Percentiles rank a stretch among this genome's conserved stretches.
phyloP scores from a whole-genome alignment of 2,797 vertebrate genomes.

The Sphaeramia orbicularis region DNA sequence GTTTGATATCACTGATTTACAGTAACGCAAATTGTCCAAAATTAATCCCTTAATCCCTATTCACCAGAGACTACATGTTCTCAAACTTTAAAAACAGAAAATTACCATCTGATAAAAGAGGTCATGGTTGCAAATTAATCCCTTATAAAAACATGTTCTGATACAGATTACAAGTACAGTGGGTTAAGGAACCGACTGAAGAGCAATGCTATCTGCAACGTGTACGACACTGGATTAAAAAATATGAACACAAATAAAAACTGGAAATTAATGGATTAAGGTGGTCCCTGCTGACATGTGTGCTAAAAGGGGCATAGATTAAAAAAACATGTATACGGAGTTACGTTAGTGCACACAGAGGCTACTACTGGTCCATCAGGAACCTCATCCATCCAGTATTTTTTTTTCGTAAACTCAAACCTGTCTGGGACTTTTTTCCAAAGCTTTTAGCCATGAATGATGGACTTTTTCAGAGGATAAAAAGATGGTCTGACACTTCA shows the following conservation, averaged over 20 bases:
- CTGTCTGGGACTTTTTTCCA: too few relatives aligned
- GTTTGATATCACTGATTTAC: constrained; percentile 65
- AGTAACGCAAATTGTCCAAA: constrained; percentile 68
- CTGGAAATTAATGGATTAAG: too few relatives aligned
- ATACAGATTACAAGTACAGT: constrained; percentile 85
- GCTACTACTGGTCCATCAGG: too few relatives aligned
- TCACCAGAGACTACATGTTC: constrained; percentile 73
- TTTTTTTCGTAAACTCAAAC: too few relatives aligned
- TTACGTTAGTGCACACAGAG: too few relatives aligned
- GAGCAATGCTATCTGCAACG: constrained; percentile 26
- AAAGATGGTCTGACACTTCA: too few relatives aligned
- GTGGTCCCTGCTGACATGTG: too few relatives aligned
- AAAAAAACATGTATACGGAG: too few relatives aligned
- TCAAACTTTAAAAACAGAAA: constrained; percentile 77
- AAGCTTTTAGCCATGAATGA: too few relatives aligned
- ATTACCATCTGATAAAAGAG: constrained; percentile 81
- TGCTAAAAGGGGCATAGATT: too few relatives aligned
- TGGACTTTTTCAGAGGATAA: too few relatives aligned
- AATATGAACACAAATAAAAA: background rate
- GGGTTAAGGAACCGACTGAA: constrained; percentile 65
- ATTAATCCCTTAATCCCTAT: constrained; percentile 83
- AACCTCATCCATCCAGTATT: too few relatives aligned
- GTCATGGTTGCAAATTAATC: constrained; percentile 85
- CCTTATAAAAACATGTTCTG: constrained; percentile 81
- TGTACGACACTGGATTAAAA: background rate